Percentiles rank a stretch among this genome's conserved stretches.
Evolutionary conservation across 1,140 invertebrate species (phyloP).

Genomic region (Rhopalosiphum padi): DNA sequence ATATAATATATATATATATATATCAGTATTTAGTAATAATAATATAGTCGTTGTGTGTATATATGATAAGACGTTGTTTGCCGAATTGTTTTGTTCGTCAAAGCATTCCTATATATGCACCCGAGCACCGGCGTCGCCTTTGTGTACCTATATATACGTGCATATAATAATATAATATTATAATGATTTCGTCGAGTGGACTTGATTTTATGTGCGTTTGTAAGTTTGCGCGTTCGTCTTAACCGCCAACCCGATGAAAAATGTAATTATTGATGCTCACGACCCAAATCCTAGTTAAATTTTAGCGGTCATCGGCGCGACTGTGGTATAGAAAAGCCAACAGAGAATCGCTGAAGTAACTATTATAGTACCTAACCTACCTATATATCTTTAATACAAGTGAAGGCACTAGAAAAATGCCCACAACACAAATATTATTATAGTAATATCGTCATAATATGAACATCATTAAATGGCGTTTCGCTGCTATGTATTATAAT

Average conservation of each 20-base stretch:
- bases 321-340: not conserved
- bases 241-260: not conserved
- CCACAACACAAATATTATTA: not conserved
- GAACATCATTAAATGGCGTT: not conserved
- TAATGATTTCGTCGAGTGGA: not conserved
- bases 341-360: too few relatives aligned
- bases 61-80: conserved; percentile 21
- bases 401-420: not conserved
- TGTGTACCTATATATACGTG: not conserved
- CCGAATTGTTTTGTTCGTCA: conserved; percentile 44
- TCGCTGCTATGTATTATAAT: not conserved
- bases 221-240: not conserved
- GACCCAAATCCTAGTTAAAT: too few relatives aligned
- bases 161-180: not conserved
- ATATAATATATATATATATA: not conserved
- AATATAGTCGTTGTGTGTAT: not conserved
- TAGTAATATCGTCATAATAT: not conserved
- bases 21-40: not conserved
- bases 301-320: too few relatives aligned
- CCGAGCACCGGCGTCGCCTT: not conserved
- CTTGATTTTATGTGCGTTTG: not conserved
- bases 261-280: too few relatives aligned
- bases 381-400: not conserved
- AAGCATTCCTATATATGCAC: conserved; percentile 17
- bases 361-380: too few relatives aligned